Percentiles rank a stretch among this genome's conserved stretches.
Conservation (phyloP, 2,888 invertebrate species). For the Deilephila porcellus region DNA sequence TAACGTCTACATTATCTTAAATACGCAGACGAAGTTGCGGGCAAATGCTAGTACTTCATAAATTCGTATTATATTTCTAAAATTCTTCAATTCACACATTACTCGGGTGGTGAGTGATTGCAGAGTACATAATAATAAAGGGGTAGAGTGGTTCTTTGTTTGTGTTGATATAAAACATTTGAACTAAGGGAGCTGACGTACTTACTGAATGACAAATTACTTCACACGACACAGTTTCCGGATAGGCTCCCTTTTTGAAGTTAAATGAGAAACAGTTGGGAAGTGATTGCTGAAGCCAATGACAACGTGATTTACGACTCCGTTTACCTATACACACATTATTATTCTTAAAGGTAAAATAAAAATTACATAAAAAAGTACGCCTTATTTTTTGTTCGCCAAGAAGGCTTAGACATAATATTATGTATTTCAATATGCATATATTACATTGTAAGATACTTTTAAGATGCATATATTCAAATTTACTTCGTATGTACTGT, state of each 20-base stretch:
- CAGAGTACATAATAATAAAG: constrained; percentile 13
- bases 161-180: constrained; percentile 6
- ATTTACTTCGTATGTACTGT: too few relatives aligned
- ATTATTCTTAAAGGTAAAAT: neutral
- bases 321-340: neutral
- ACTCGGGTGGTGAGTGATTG: neutral
- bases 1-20: too few relatives aligned
- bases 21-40: too few relatives aligned
- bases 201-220: constrained; percentile 21
- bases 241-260: neutral
- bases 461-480: too few relatives aligned
- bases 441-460: too few relatives aligned
- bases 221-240: constrained; percentile 9
- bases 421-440: too few relatives aligned
- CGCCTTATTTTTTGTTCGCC: too few relatives aligned
- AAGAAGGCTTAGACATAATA: too few relatives aligned
- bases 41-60: too few relatives aligned
- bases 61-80: neutral
- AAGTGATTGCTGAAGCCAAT: neutral
- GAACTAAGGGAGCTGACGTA: constrained; percentile 11
- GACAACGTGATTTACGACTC: constrained; percentile 5
- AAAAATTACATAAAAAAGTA: too few relatives aligned
- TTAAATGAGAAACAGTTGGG: constrained; percentile 2
- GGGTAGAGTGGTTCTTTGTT: constrained; percentile 5
- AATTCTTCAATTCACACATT: neutral